These are phyloP conservation scores for Epinephelus moara DNA, from an alignment of 2,113 vertebrate species.

Conservation along the genomic window DNA sequence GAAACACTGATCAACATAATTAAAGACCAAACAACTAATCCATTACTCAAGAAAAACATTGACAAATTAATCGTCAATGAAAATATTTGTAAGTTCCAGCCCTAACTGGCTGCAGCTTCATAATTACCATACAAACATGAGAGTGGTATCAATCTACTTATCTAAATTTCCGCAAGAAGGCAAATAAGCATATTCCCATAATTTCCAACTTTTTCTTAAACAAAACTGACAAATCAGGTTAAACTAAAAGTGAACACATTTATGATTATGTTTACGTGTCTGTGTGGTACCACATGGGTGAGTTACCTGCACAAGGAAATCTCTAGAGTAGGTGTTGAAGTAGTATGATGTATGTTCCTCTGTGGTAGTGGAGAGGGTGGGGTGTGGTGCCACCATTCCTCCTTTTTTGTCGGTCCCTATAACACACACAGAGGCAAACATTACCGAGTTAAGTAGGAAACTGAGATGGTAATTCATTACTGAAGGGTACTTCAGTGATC, in stretches of 20 bases:
- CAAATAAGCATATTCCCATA: background rate
- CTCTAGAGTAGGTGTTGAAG: constrained; percentile 93
- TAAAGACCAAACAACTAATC: too few relatives aligned
- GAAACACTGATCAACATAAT: too few relatives aligned
- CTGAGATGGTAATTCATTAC: background rate
- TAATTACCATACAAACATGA: background rate
- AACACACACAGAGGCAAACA: constrained; percentile 15
- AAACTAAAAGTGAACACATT: background rate
- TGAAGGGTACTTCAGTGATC: background rate
- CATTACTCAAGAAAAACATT: too few relatives aligned
- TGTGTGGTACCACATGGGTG: background rate
- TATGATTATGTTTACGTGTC: background rate
- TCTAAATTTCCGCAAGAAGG: background rate
- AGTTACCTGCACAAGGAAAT: constrained; percentile 92
- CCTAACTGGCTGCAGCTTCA: background rate
- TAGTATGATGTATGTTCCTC: constrained; percentile 91
- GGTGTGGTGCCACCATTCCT: constrained; percentile 86
- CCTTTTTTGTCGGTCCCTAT: constrained; percentile 95
- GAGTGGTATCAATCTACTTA: background rate
- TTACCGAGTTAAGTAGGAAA: background rate
- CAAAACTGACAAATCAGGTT: background rate
- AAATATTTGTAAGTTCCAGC: too few relatives aligned
- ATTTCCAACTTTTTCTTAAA: background rate
- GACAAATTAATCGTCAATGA: too few relatives aligned
- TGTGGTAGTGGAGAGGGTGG: constrained; percentile 78